Evolutionary conservation across 2,797 vertebrate genomes (phyloP).

Genomic region (Melanotaenia trifasciata): DNA sequence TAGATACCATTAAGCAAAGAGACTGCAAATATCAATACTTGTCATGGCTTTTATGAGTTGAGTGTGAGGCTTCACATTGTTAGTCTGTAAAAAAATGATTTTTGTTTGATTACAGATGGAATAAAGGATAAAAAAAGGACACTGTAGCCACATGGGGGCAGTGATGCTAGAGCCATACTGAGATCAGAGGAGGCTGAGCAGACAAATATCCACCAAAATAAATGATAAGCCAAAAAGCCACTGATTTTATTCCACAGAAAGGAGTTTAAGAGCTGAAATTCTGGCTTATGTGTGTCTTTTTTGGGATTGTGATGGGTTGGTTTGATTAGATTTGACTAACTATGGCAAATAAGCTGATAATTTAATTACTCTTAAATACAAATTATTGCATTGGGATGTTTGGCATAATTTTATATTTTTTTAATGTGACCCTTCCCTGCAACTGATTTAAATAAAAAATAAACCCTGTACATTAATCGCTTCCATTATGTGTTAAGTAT

Average conservation of each 20-base stretch:
- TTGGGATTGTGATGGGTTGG: background rate
- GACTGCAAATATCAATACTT: background rate
- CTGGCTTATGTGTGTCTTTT: background rate
- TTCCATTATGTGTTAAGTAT: background rate
- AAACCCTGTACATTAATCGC: no score
- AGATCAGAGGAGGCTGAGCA: background rate
- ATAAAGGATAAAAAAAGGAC: background rate
- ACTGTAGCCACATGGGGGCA: constrained; percentile 5
- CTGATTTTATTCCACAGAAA: background rate
- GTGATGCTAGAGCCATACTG: background rate
- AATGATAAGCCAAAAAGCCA: background rate
- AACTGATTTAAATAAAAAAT: background rate
- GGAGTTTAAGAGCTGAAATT: background rate
- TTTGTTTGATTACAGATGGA: background rate
- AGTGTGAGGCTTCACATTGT: background rate
- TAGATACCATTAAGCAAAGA: background rate
- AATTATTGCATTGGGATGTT: background rate
- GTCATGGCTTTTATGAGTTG: background rate
- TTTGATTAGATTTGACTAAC: background rate
- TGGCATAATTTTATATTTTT: background rate
- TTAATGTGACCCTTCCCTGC: background rate
- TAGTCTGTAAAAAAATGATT: background rate
- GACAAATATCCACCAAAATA: background rate
- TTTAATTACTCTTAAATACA: no score
- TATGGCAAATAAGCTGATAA: background rate